Base-by-base conservation (phyloP, 2,113 vertebrate species). In the Ammodytes dubius region DNA sequence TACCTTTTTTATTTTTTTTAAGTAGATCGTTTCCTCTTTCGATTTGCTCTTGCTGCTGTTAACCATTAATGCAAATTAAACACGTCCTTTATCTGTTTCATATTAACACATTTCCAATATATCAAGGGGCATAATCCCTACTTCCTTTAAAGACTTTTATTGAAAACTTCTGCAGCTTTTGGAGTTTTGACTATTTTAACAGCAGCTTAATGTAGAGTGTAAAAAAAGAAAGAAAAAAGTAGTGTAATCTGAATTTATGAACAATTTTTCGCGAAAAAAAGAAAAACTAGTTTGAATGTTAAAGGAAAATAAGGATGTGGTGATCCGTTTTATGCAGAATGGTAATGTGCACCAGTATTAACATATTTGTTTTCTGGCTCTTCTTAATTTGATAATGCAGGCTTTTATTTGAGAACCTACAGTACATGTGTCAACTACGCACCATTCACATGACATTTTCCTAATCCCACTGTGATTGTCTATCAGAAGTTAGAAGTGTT, bases 31-130 rank as follows among this genome's bases (percentile, higher is more conserved):
- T 72, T 57, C 35, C 53, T 17, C 1, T 52, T 11, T 79, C 61
- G 53, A 49, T 74, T 27, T 54, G 2, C 49, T 65, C 14, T 46
- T 63, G 49, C 58, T n/a, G 14, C 52, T 39, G 12, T 74, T 63
- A 39, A 14, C 17, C 15, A 11, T 63, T 37, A 64, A 59, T 70
- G 39, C 69, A 73, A 64, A 40, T 47, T 5, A 35, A 49, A 76
- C n/a, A 35, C 43, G 67, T 70, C 64, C 19, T 74, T 19, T 49
- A 27, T 83, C 60, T 64, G 84, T 79, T 71, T 79, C 27, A 72
- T 72, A 70, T 79, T 64, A 73, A 75, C 40, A 46, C 40, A 35
- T 46, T 15, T 7, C 11, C 13, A 45, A 47, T 53, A 74, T 54
- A 9, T 63, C 13, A 53, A 3, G n/a, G 12, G 8, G n/a, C 11